Evolutionary conservation across 2,113 vertebrate species (phyloP).

Genomic region (Sminthopsis crassicaudata): DNA sequence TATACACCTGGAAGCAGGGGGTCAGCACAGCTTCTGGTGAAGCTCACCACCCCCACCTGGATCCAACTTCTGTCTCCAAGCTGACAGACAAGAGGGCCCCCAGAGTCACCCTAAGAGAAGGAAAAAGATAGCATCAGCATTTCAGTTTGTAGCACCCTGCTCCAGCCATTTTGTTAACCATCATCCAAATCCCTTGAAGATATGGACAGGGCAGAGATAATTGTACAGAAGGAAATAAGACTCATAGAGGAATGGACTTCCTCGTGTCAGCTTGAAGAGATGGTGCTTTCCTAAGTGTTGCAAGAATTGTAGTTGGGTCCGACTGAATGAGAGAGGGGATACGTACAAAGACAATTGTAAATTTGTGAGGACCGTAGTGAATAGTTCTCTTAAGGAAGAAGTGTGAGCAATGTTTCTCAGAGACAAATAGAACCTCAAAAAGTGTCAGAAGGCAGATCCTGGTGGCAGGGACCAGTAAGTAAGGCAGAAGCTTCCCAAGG

Average conservation of each 20-base stretch:
- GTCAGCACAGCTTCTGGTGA: background rate
- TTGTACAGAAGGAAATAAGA: background rate
- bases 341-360: background rate
- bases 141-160: background rate
- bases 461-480: background rate
- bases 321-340: background rate
- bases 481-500: background rate
- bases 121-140: background rate
- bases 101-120: slow-evolving; percentile 6
- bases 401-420: background rate
- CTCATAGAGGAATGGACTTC: background rate
- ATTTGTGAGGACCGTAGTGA: background rate
- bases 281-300: background rate
- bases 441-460: background rate
- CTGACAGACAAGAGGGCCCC: background rate
- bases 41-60: slow-evolving; percentile 12
- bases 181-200: background rate
- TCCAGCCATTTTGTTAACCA: background rate
- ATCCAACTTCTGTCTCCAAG: accelerated
- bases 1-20: accelerated
- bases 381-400: background rate
- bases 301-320: background rate
- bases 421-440: background rate
- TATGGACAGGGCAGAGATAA: background rate
- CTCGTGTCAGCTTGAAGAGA: background rate